Evolutionary conservation across 2,888 invertebrate genomes (phyloP), one percentile per base, ranked within the genome.

Genomic region (Timandra comae): DNA sequence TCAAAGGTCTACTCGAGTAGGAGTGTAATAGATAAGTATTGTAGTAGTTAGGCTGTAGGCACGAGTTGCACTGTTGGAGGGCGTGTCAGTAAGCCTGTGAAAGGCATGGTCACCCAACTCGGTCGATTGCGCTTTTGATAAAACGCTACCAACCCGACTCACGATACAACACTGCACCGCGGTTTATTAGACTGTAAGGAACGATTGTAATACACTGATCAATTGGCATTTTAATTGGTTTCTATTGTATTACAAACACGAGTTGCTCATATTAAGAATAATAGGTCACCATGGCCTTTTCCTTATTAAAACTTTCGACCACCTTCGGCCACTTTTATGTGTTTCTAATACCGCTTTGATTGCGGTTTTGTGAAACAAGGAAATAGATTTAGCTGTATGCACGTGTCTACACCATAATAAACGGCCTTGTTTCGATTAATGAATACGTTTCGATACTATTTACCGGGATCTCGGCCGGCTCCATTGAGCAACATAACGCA

Each of bases 81-180:
- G 71, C 61, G 68, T 63, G 68, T 49, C 49, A 45, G 41, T 43
- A 64, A 59, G 62, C 49, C 63, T 55, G 80, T 71, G 77, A 78
- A 80, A 78, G 78, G 79, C 65, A 61, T 61, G 68, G 70, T 69
- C 69, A 62, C 61, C 64, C 49, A 62, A 67, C 63, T 52, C 35
- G 57, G 46, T 63, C 60, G 70, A 74, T 73, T 64, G 69, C 58
- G 69, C 68, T 68, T 68, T 71, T 66, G 71, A 76, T 76, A 78
- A 66, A 60, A 54, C 51, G 56, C 59, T 52, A 52, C 54, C 54
- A 52, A 53, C 46, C 42, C 57, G 63, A 67, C 64, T 67, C 61
- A 68, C 64, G 51, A 47, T 58, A 56, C 57, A 58, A 52, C 58
- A 54, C 56, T 50, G 56, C 61, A 67, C 63, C 52, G 16, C 56